Percentiles rank a stretch among this genome's conserved stretches.
Conservation (phyloP, 2,888 invertebrate genomes). For the Caenorhabditis sp. region DNA sequence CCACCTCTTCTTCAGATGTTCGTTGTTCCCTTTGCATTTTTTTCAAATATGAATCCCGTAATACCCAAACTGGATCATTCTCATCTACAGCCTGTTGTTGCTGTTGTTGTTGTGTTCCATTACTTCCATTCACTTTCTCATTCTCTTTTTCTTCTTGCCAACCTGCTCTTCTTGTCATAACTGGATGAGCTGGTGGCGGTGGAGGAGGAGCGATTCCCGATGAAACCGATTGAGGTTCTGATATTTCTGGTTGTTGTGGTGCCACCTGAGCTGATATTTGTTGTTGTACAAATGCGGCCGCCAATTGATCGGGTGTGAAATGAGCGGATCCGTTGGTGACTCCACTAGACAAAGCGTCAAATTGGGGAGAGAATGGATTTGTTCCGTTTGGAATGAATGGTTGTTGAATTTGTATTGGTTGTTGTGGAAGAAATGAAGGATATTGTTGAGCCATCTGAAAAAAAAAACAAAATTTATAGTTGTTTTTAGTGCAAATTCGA, state of each 20-base stretch:
- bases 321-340: conserved; percentile 4
- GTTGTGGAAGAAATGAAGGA: not conserved
- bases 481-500: too few relatives aligned
- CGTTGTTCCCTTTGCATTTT: conserved; percentile 64
- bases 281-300: conserved; percentile 41
- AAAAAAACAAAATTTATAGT: too few relatives aligned
- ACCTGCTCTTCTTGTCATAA: conserved; percentile 17
- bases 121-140: not conserved
- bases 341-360: not conserved
- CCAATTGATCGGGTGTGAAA: conserved; percentile 42
- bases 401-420: not conserved
- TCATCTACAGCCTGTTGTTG: not conserved
- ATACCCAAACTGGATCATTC: conserved; percentile 67
- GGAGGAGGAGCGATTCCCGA: conserved; percentile 42
- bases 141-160: conserved; percentile 54
- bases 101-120: not conserved
- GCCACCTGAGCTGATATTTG: not conserved
- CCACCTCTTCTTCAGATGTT: conserved; percentile 27
- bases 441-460: conserved; percentile 34
- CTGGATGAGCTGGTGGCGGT: conserved; percentile 50
- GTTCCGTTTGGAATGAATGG: conserved; percentile 21
- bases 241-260: conserved; percentile 12
- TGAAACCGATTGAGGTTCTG: not conserved
- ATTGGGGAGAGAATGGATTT: conserved; percentile 31
- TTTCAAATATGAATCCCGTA: conserved; percentile 68